These are phyloP conservation scores for Amaurobius ferox DNA, from an alignment of 2,888 invertebrate genomes.

Conservation along the genomic window DNA sequence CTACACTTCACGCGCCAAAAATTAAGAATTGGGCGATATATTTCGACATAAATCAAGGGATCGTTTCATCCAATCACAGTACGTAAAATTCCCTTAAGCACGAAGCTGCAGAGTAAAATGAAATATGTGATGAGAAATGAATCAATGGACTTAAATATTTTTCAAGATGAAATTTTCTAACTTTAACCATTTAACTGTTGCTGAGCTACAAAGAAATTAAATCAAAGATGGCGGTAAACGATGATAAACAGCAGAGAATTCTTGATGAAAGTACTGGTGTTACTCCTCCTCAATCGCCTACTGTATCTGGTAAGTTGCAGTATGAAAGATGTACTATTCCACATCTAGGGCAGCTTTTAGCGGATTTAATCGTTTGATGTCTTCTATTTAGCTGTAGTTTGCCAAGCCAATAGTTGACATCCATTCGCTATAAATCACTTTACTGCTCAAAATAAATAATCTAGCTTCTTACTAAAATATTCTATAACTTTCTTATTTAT, in stretches of 20 bases:
- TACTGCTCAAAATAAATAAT: neutral
- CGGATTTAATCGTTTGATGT: neutral
- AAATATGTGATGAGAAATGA: no score
- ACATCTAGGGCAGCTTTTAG: neutral
- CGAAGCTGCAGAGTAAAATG: no score
- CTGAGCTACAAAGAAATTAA: no score
- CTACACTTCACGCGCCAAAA: no score
- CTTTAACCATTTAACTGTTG: no score
- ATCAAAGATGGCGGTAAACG: slow-evolving; percentile 43
- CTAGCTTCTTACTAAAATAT: neutral
- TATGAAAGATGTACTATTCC: neutral
- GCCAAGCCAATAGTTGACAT: neutral
- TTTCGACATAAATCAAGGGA: no score
- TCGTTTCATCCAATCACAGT: no score
- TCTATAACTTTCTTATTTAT: neutral
- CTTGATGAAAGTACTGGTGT: slow-evolving; percentile 40
- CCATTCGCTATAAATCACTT: neutral
- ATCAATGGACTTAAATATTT: no score
- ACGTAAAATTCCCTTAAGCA: no score
- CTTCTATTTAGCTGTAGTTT: no score
- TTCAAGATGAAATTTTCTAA: no score
- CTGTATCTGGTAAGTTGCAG: slow-evolving; percentile 7
- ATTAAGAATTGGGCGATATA: no score
- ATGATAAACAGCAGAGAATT: slow-evolving; percentile 3
- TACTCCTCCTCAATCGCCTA: slow-evolving; percentile 35